Evolutionary conservation across 64 coral and sea anemone species (phyloP), one percentile per base, ranked within the genome.

Genomic region (Montipora capricornis): DNA sequence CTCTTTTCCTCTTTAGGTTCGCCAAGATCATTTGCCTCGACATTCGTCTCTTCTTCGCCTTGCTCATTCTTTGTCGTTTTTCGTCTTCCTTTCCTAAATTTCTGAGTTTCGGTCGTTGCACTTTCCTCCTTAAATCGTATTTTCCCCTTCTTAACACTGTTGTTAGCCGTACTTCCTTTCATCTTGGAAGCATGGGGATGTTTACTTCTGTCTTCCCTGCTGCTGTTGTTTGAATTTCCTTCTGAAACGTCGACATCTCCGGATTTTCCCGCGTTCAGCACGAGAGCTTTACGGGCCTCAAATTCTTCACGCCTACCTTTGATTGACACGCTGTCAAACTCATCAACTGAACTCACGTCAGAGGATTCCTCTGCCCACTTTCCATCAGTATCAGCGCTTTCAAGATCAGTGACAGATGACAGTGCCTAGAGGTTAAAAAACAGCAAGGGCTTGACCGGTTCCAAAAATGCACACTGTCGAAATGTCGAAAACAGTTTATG

Each of bases 351-450:
- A 61, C 92, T 93, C 6, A 74, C 47, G 8, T 93, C 92, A 24
- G 92, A 93, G 37, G 37, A 77, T 16, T 92, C 90, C 44, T 93
- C 92, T 15, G 92, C 92, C 92, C 92, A 93, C 48, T 87, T 88
- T 71, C 92, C 92, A 55, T 93, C 92, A 7, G 29, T 46, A 9
- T 89, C 58, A 3, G 87, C 8, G 37, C 66, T 86, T 48, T 86
- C 82, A 20, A 86, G n/a, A 86, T 86, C 82, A 12, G 62, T 86
- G 46, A 59, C 82, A 86, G 82, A 86, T 15, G 82, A 86, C 46
- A 86, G 47, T 69, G 66, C 82, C 82, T 86, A n/a, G 19, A 5
- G 2, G 24, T 29, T 68, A 68, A 84, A 49, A 70, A 16, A 71
- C 15, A 10, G 68, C 4, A 15, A 64, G 37, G 37, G 37, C 0